Base-by-base conservation (phyloP, 2,113 vertebrate species). In the Gobio gobio region DNA sequence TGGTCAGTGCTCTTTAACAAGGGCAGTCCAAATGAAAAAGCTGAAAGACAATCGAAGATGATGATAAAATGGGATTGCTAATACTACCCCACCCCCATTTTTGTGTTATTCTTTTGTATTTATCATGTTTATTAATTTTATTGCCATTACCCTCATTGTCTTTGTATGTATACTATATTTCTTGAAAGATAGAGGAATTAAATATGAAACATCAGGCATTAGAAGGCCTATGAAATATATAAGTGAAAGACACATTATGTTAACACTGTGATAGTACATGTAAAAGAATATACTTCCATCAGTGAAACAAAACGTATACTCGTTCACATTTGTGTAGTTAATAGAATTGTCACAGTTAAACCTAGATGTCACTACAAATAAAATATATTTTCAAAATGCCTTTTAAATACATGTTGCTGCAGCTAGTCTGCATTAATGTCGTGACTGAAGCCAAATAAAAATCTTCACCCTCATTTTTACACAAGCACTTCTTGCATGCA, bases 371-470 rank as follows among this genome's bases (percentile, higher is more conserved):
- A 80, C 76, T 61, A 61, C 84, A 70, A 43, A 54, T 80, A 29
- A 79, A 10, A 2, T 0, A 12, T 40, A 18, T 70, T 63, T 77
- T 85, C 26, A 79, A 36, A 66, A 59, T 78, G n/a, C 29, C 26
- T 79, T 72, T 59, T 26, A 54, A 70, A 43, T n/a, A 72, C 45
- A 64, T 59, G 22, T 66, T 14, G 45, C 24, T 70, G 59, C 16
- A 58, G 40, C 16, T 78, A 13, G n/a, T 51, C 22, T 78, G 66
- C 64, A 78, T 79, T 61, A n/a, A n/a, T 22, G 29, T 51, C 33
- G 43, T 79, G 75, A 73, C 63, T n/a, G 12, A 83, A 66, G 51
- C 82, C 76, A 83, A 81, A 84, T 87, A 84, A 84, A 83, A 45
- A n/a, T 5, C 0, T 51, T 54, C 13, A 6, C 14, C 3, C 20